Percentiles rank a stretch among this genome's conserved stretches.
Evolutionary conservation across 2,113 vertebrate genomes (phyloP).

Genomic region (Gallinago undulata): DNA sequence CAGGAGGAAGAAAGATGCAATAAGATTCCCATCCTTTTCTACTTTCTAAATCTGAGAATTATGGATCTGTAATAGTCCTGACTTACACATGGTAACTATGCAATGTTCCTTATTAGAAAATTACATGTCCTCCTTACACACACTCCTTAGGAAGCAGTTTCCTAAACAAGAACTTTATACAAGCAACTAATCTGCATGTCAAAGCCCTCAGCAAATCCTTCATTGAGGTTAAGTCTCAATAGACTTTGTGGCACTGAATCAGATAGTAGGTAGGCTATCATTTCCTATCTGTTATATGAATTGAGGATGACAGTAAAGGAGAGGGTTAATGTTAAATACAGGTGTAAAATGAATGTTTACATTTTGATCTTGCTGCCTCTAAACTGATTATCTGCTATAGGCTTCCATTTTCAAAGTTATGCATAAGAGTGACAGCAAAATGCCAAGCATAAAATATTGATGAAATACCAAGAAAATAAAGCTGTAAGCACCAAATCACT

Average conservation of each 20-base stretch:
- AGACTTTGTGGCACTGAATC: background rate
- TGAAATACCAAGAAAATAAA: background rate
- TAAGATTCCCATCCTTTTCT: background rate
- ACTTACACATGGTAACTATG: background rate
- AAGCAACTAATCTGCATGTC: background rate
- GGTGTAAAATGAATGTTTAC: background rate
- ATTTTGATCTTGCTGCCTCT: background rate
- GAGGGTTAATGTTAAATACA: background rate
- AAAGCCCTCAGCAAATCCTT: background rate
- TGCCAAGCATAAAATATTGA: conserved; percentile 16
- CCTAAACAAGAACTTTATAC: background rate
- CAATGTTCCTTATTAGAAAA: background rate
- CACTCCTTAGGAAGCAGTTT: background rate
- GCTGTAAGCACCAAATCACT: background rate
- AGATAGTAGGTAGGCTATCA: background rate
- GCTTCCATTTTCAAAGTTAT: background rate
- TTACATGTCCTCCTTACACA: background rate
- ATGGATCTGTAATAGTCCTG: background rate
- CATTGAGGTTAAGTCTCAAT: background rate
- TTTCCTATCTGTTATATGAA: background rate
- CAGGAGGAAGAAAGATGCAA: background rate
- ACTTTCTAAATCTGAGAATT: background rate
- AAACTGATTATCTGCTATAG: background rate
- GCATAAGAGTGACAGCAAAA: background rate
- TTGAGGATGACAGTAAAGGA: background rate